Percentiles rank a stretch among this genome's conserved stretches.
These are phyloP conservation scores for Tretioscincus oriximinensis DNA, from an alignment of 2,113 vertebrate species.

Conservation along the genomic window DNA sequence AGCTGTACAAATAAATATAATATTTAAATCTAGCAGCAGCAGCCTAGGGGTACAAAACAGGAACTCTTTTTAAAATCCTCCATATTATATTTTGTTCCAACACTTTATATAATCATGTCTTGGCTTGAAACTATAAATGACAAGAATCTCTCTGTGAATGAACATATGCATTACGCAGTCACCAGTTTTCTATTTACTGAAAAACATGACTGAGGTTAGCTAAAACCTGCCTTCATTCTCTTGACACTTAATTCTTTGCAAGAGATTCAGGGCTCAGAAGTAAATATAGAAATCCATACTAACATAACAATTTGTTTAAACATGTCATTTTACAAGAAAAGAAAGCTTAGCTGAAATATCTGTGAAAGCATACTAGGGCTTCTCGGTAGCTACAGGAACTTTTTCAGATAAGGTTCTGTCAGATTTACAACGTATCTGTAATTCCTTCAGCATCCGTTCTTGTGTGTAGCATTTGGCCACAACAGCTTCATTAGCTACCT, in stretches of 20 bases:
- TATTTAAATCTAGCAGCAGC: too few relatives aligned
- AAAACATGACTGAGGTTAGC: not conserved
- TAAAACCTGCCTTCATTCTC: not conserved
- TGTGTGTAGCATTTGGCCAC: not conserved
- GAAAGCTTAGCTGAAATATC: not conserved
- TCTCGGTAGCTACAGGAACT: not conserved
- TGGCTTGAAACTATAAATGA: too few relatives aligned
- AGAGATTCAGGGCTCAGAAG: not conserved
- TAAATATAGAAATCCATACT: not conserved
- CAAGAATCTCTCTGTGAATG: too few relatives aligned
- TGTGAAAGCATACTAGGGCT: too few relatives aligned
- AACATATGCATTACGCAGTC: too few relatives aligned
- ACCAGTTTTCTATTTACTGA: too few relatives aligned
- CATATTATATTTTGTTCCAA: too few relatives aligned
- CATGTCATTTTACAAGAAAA: not conserved
- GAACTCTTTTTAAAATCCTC: too few relatives aligned
- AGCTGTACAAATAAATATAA: too few relatives aligned
- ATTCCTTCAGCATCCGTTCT: not conserved
- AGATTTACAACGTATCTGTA: not conserved
- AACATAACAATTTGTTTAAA: not conserved
- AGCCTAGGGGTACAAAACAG: too few relatives aligned
- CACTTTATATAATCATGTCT: too few relatives aligned
- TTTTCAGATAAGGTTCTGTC: not conserved
- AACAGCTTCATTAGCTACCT: conserved; percentile 3
- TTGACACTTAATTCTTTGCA: not conserved